phyloP scores from a whole-genome alignment of 1,140 invertebrate species.

The Monochamus saltuarius region DNA sequence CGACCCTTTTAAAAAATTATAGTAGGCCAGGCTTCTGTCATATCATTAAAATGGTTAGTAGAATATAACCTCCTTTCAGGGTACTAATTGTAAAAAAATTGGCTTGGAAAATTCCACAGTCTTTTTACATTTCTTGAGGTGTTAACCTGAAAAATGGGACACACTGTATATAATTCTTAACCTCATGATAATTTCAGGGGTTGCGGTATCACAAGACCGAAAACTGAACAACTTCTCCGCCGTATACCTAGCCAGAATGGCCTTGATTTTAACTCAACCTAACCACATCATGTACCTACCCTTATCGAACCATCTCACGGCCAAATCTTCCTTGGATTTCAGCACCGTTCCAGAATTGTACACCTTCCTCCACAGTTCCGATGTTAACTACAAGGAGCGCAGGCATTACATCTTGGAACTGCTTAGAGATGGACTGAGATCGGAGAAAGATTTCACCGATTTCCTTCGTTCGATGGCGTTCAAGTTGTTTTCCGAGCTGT shows the following conservation, averaged over 20 bases:
- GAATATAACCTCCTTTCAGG: no score
- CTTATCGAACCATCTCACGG: slow-evolving; percentile 69
- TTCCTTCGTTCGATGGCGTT: slow-evolving; percentile 55
- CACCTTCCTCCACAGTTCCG: slow-evolving; percentile 69
- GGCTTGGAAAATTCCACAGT: no score
- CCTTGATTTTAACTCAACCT: slow-evolving; percentile 66
- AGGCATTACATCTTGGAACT: slow-evolving; percentile 69
- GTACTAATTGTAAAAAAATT: no score
- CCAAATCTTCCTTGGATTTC: slow-evolving; percentile 68
- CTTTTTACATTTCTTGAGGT: no score
- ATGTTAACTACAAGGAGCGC: slow-evolving; percentile 61
- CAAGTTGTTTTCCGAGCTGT: slow-evolving; percentile 60
- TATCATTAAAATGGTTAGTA: no score
- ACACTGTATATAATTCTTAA: no score
- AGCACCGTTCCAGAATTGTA: slow-evolving; percentile 76
- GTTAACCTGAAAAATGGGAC: no score
- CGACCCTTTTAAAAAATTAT: no score
- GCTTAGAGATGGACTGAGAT: slow-evolving; percentile 63
- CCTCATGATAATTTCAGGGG: slow-evolving; percentile 16
- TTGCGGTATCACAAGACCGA: slow-evolving; percentile 50
- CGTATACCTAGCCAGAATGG: slow-evolving; percentile 68
- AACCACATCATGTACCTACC: slow-evolving; percentile 66
- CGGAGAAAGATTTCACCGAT: slow-evolving; percentile 55
- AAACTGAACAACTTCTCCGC: slow-evolving; percentile 66
- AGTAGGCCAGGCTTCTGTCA: no score